A percentile compares a stretch with the other conserved stretches of the same genome.
Conservation (phyloP, 2,113 vertebrate genomes). For the Antennarius striatus region DNA sequence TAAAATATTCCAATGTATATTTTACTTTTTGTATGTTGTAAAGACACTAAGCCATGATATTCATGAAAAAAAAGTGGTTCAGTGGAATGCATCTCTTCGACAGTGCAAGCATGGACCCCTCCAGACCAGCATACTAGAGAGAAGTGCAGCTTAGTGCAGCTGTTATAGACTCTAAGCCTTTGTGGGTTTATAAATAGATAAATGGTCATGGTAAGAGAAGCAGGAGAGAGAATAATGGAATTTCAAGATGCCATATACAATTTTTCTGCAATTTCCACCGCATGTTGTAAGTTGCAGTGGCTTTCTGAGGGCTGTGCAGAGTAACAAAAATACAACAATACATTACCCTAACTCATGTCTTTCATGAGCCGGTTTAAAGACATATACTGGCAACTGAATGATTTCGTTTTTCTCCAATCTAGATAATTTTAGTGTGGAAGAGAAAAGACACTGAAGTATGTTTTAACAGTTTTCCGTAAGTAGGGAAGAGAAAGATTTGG, state of each 20-base stretch:
- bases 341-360: not conserved
- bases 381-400: too few species aligned
- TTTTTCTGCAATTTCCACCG: constrained; percentile 55
- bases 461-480: constrained; percentile 42
- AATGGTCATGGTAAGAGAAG: constrained; percentile 53
- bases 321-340: constrained; percentile 27
- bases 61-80: not conserved
- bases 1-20: not conserved
- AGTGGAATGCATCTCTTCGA: constrained; percentile 16
- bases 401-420: too few species aligned
- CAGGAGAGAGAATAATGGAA: constrained; percentile 58
- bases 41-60: not conserved
- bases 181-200: constrained; percentile 71
- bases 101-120: constrained; percentile 24
- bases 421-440: too few species aligned
- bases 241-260: constrained; percentile 53
- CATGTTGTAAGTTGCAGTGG: constrained; percentile 35
- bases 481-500: constrained; percentile 9
- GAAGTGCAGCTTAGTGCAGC: constrained; percentile 45
- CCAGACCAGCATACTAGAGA: constrained; percentile 24
- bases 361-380: not conserved
- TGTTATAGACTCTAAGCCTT: constrained; percentile 59
- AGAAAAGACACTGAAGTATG: not conserved
- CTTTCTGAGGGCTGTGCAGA: constrained; percentile 17
- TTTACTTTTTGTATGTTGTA: not conserved